phyloP scores from a whole-genome alignment of 2,797 vertebrate species.

The Falco rusticolus region DNA sequence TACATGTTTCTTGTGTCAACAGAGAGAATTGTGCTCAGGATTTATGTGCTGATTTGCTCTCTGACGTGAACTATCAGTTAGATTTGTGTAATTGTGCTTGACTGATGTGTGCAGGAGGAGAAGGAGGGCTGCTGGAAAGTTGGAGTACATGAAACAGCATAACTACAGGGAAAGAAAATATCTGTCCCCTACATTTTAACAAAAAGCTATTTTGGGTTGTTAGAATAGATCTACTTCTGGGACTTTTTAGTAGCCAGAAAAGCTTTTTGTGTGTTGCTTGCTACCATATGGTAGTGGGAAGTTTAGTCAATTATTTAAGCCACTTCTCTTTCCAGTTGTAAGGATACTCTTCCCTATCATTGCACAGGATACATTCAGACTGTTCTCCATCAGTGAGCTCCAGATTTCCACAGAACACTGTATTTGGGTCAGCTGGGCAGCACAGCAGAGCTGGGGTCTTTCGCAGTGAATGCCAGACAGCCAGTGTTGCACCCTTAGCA shows the following conservation, averaged over 20 bases:
- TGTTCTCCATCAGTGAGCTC: neutral
- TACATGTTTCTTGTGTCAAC: neutral
- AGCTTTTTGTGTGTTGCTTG: neutral
- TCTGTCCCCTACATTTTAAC: neutral
- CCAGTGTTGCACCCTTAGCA: neutral
- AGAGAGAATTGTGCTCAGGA: neutral
- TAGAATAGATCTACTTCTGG: neutral
- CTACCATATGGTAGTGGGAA: neutral
- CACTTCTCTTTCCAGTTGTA: neutral
- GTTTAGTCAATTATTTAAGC: neutral
- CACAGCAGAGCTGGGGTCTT: neutral
- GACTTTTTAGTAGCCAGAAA: neutral
- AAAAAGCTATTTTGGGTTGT: neutral
- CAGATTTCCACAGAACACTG: neutral
- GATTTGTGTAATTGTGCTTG: neutral
- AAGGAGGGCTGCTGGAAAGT: neutral
- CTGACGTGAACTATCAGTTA: neutral
- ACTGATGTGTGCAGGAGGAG: neutral
- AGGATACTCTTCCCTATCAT: neutral
- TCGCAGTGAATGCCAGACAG: neutral
- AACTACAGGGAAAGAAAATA: neutral
- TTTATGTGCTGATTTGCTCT: neutral
- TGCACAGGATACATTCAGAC: neutral
- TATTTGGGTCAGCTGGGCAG: neutral
- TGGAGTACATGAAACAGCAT: accelerated